Conservation (phyloP, 2,113 vertebrate genomes). For the Eublepharis macularius region DNA sequence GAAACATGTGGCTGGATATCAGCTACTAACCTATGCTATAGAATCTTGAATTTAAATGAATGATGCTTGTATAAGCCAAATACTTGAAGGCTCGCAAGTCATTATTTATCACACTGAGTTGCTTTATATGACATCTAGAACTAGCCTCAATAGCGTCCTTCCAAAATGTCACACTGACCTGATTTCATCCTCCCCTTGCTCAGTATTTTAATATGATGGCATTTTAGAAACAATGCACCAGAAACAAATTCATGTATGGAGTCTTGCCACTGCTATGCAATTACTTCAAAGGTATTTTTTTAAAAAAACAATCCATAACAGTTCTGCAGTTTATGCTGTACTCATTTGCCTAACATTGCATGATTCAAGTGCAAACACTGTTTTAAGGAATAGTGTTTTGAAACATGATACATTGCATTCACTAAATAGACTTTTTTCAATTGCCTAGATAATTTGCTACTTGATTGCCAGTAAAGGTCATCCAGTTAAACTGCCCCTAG, state of each 20-base stretch:
- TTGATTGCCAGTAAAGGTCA: conserved; percentile 58
- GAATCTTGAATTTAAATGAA: not conserved
- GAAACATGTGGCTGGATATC: too few species aligned
- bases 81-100: not conserved
- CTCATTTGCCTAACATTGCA: not conserved
- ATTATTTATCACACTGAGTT: conserved; percentile 24
- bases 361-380: conserved; percentile 2
- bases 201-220: conserved; percentile 21
- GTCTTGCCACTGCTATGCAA: conserved; percentile 1
- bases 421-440: conserved; percentile 41
- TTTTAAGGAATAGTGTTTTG: conserved; percentile 32
- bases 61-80: not conserved
- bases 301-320: conserved; percentile 13
- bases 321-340: conserved; percentile 11
- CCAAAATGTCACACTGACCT: conserved; percentile 40
- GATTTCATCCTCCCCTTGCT: conserved; percentile 41
- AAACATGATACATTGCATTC: conserved; percentile 36
- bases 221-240: conserved; percentile 30
- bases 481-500: conserved; percentile 39
- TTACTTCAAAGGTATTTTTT: conserved; percentile 2
- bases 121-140: conserved; percentile 41
- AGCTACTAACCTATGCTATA: not conserved
- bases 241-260: conserved; percentile 37
- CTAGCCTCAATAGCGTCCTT: conserved; percentile 28
- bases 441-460: conserved; percentile 46